Base-by-base conservation (phyloP, 2,888 invertebrate genomes). In the Agrotis clavis region DNA sequence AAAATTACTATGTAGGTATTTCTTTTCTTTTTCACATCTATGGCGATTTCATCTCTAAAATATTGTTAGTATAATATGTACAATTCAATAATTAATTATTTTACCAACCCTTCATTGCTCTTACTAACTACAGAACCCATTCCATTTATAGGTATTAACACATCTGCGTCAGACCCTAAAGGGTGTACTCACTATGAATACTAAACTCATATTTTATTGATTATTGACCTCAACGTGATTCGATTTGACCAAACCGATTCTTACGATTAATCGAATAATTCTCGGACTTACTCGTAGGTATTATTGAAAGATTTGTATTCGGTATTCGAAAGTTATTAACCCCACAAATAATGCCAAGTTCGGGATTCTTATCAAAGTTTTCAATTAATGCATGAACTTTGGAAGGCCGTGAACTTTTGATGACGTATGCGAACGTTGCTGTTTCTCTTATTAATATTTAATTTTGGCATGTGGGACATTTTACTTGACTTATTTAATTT, bases 141-240 rank as follows among this genome's bases (percentile, higher is more conserved):
- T 61, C 62, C 56, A 18, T 54, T 47, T 57, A 48, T 62, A n/a
- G n/a, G n/a, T n/a, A 18, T 41, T 57, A 61, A 47, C 77, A 80
- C 92, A 90, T 89, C 90, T 92, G 90, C 85, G 85, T 73, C 86
- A 75, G 81, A 82, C 89, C 91, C 91, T 84, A 73, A 87, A 90
- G 89, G 88, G 87, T 79, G 67, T 59, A 69, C 81, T 73, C 86
- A 76, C 85, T 79, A 84, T 92, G 92, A 92, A 93, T 93, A 90
- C 91, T 88, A 90, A 90, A 70, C 74, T 45, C 64, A 70, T 84
- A 41, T 41, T 48, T 54, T 69, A 87, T 85, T 85, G 85, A 84
- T 84, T 86, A 85, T 85, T 86, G 82, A 73, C 74, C 82, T 86
- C 85, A 79, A 77, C 74, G 68, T 70, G 62, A 77, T 85, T 79